Evolutionary conservation across 2,888 invertebrate species (phyloP), one percentile per base, ranked within the genome.

Genomic region (Pardosa pseudoannulata): DNA sequence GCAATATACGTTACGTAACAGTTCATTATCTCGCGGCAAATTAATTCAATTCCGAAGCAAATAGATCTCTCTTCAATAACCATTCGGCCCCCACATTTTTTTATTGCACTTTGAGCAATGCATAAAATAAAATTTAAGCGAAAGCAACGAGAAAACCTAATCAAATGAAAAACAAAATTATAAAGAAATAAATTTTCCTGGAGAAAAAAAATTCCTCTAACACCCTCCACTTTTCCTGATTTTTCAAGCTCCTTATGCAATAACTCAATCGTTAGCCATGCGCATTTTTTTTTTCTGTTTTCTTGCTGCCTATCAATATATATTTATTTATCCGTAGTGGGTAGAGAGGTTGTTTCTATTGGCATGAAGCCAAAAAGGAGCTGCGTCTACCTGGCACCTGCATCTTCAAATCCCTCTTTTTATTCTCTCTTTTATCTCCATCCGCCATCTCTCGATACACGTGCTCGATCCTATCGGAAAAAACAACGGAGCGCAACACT

Each of bases 321-420:
- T 56, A 56, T 56, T 56, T 56, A 56, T 56, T 56, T 56, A 56
- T 56, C 19, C 56, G 16, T 56, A 56, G 19, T 19, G n/a, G 56
- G 56, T 19, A 56, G 23, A 56, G 56, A 56, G 56, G 56, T 23
- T 56, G 56, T 80, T 68, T 41, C 62, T 32, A 56, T 70, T 82
- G 81, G 81, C 81, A 82, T 0, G 36, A 29, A 29, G 81, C 81
- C 81, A 81, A 74, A n/a, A n/a, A 36, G 32, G 23, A 31, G n/a
- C n/a, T 36, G 67, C 67, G 67, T 23, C 67, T 67, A 67, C 67
- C 67, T 67, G 67, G 67, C 67, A 67, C 67, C 67, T 67, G 67
- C 67, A 39, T 81, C 50, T 46, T 56, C 74, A 73, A 68, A 81
- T 74, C 81, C 73, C 64, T n/a, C 23, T 31, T 65, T 16, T 16